These are phyloP conservation scores for Rhynchomys soricoides DNA, from an alignment of 2,113 vertebrate species.

Conservation along the genomic window DNA sequence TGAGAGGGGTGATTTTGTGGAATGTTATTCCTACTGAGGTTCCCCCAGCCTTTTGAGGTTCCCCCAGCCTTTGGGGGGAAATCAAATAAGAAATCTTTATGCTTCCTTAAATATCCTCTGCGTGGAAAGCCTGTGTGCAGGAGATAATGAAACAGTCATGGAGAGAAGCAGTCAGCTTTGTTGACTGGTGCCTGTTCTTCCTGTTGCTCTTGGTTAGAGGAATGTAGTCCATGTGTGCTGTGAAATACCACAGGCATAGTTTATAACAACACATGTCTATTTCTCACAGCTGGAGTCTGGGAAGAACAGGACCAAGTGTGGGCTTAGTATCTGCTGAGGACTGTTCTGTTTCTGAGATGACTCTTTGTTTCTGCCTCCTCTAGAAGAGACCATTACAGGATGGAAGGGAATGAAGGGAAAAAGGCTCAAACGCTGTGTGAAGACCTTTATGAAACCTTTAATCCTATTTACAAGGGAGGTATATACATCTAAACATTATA, in stretches of 20 bases:
- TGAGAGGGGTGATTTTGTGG: neutral
- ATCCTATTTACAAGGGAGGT: neutral
- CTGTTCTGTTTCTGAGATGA: neutral
- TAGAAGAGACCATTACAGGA: neutral
- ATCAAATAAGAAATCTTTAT: neutral
- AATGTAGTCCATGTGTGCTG: neutral
- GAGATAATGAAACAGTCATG: neutral
- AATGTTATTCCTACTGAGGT: neutral
- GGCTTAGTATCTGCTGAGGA: neutral
- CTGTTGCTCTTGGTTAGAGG: neutral
- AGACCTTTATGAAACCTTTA: neutral
- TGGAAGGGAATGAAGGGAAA: neutral
- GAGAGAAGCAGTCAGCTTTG: neutral
- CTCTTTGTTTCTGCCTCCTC: neutral
- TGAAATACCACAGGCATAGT: neutral
- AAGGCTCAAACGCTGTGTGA: neutral
- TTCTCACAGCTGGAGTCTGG: neutral
- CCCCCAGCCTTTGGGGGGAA: neutral
- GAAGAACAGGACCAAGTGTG: neutral
- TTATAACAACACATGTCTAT: neutral
- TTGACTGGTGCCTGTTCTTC: neutral
- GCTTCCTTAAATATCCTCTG: neutral
- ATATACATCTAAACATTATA: too few relatives aligned
- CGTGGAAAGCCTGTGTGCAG: neutral
- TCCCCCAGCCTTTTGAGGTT: too few relatives aligned